Conservation (phyloP, 2,888 invertebrate genomes). For the Andrena praecox region DNA sequence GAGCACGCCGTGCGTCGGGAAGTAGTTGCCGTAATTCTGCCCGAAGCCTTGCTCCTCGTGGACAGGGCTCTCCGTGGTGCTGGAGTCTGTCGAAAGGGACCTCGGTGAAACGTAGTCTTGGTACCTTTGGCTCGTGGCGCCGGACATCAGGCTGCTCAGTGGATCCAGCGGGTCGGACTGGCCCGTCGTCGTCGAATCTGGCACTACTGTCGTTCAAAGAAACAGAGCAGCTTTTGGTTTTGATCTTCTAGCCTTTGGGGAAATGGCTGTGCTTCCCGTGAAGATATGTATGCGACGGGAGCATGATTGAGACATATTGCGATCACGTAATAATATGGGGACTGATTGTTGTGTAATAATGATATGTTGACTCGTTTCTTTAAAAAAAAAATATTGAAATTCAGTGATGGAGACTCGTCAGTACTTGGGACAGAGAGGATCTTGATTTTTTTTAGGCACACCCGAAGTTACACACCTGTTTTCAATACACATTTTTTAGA, state of each 20-base stretch:
- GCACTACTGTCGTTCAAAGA: conserved; percentile 84
- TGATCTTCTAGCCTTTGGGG: background rate
- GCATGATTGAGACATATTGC: too few relatives aligned
- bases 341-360: too few relatives aligned
- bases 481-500: too few relatives aligned
- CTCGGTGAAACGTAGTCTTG: conserved; percentile 87
- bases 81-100: conserved; percentile 93
- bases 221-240: conserved; percentile 23
- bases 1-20: conserved; percentile 89
- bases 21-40: conserved; percentile 88
- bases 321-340: too few relatives aligned
- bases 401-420: too few relatives aligned
- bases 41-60: conserved; percentile 90
- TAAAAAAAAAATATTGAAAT: too few relatives aligned
- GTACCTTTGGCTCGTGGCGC: conserved; percentile 79
- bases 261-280: background rate
- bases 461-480: too few relatives aligned
- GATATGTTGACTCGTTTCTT: too few relatives aligned
- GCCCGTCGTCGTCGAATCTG: conserved; percentile 89
- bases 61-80: conserved; percentile 93
- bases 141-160: conserved; percentile 80
- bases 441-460: too few relatives aligned
- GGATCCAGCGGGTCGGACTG: conserved; percentile 82
- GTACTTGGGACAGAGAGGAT: too few relatives aligned
- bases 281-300: too few relatives aligned